Conservation (phyloP, 2,113 vertebrate species). For the Nanger granti region DNA sequence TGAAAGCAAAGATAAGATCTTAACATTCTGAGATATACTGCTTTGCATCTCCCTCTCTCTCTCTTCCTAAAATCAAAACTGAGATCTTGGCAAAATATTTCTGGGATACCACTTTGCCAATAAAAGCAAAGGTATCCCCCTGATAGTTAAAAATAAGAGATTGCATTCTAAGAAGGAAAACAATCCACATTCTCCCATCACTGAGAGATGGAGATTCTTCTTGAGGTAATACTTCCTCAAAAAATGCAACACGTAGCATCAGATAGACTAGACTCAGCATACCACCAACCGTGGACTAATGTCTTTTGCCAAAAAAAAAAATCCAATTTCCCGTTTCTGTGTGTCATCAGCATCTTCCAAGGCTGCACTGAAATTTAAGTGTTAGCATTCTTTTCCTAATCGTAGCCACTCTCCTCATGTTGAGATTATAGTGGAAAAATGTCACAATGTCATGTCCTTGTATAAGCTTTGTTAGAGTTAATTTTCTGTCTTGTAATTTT, state of each 20-base stretch:
- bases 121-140: constrained; percentile 5
- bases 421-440: not conserved
- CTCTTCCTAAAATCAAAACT: not conserved
- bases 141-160: not conserved
- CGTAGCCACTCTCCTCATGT: not conserved
- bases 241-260: not conserved
- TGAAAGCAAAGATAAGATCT: not conserved
- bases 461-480: constrained; percentile 3
- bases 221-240: not conserved
- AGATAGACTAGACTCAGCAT: not conserved
- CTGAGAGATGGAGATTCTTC: not conserved
- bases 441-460: not conserved
- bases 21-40: not conserved
- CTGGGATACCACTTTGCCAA: constrained; percentile 25
- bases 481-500: not conserved
- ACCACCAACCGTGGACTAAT: not conserved
- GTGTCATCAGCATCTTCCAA: not conserved
- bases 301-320: not conserved
- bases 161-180: not conserved
- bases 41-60: not conserved
- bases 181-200: not conserved
- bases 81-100: not conserved
- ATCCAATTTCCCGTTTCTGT: not conserved
- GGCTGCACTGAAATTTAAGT: not conserved
- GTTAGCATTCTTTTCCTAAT: not conserved